Evolutionary conservation across 2,888 invertebrate species (phyloP), one percentile per base, ranked within the genome.

Genomic region (Nomada flava): DNA sequence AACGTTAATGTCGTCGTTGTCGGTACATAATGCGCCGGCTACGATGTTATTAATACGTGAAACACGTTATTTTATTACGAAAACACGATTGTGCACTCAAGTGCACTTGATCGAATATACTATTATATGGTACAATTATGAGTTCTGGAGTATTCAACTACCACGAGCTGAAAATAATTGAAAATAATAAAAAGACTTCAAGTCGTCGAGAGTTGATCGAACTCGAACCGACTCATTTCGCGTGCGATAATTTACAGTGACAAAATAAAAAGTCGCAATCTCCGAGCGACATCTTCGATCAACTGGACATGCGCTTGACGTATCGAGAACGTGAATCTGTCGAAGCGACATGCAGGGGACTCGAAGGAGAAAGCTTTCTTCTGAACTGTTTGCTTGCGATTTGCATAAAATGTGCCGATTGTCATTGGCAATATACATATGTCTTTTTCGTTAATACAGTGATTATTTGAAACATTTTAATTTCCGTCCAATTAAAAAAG

Each of bases 241-340:
- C 59, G 26, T 53, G 52, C 74, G 73, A 84, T 82, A 79, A 82
- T 82, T 79, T 82, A 84, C 59, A 55, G 29, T 52, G 50, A 47
- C 36, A 67, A 71, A 65, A 67, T 76, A 77, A 82, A 76, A 75
- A 71, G 68, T 57, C 52, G 52, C 62, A 36, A 60, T 59, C 70
- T 74, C 55, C 52, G 52, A 44, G 36, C 26, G 23, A 42, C 42
- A n/a, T 23, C 36, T 60, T 50, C 47, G 63, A 59, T 44, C 36
- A 20, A 63, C 52, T 65, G 26, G 69, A 69, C 78, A 47, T 69
- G 23, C 64, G 74, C 9, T 59, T 55, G 63, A 64, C 55, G 68
- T 53, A 67, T 36, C 36, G 23, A 36, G 42, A 60, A 75, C 62
- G 52, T 13, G 23, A 20, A 69, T 29, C 59, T 18, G 57, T 53